Conservation (phyloP, 2,113 vertebrate genomes). For the Saguinus midas region DNA sequence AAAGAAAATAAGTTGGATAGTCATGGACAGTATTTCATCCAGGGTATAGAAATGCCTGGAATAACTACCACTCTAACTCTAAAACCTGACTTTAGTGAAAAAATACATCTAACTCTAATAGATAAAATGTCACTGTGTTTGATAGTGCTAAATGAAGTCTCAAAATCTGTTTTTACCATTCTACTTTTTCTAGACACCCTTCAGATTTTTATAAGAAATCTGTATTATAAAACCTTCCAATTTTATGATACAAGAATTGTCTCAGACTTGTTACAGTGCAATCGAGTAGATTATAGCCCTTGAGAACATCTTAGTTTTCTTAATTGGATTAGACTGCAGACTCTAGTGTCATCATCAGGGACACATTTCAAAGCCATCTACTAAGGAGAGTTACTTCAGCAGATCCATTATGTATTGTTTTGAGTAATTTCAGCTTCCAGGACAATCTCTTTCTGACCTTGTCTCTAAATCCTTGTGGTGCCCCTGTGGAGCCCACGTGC, state of each 20-base stretch:
- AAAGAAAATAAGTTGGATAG: constrained; percentile 12
- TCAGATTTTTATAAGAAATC: not conserved
- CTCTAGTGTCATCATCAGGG: constrained; percentile 27
- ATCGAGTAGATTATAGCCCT: constrained; percentile 22
- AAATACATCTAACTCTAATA: not conserved
- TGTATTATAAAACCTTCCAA: not conserved
- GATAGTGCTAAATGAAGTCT: not conserved
- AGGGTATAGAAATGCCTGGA: not conserved
- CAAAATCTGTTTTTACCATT: not conserved
- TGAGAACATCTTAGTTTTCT: constrained; percentile 39
- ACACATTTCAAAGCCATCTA: constrained; percentile 52
- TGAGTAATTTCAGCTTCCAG: not conserved
- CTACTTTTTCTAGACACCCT: not conserved
- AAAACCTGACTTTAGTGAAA: constrained; percentile 1
- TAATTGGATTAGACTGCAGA: constrained; percentile 51
- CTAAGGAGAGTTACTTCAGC: not conserved
- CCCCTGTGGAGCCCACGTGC: not conserved
- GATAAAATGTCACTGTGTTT: not conserved
- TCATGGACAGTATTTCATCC: not conserved
- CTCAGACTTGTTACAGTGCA: constrained; percentile 29
- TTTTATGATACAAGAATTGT: constrained; percentile 9
- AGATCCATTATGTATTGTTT: constrained; percentile 14
- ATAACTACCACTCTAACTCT: not conserved
- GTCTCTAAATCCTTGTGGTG: not conserved
- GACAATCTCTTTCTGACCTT: not conserved